Conservation (phyloP, 2,888 invertebrate genomes). For the Synanthedon andrenaeformis region DNA sequence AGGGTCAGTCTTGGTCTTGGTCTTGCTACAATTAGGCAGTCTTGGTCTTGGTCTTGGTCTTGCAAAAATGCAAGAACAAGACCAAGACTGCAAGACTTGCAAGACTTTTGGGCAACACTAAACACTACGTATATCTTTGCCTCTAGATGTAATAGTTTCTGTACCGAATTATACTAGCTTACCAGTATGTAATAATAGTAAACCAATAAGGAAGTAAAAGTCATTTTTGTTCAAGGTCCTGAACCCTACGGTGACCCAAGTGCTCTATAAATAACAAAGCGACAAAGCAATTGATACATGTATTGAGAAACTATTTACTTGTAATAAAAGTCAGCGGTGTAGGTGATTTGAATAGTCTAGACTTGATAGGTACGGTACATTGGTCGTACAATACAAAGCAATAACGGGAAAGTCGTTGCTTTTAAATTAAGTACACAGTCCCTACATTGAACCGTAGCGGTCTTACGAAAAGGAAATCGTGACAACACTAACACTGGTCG, state of each 20-base stretch:
- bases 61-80: too few relatives aligned
- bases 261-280: background rate
- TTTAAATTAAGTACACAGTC: slow-evolving; percentile 37
- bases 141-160: too few relatives aligned
- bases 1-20: too few relatives aligned
- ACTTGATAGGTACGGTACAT: background rate
- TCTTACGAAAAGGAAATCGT: slow-evolving; percentile 34
- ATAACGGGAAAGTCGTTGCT: slow-evolving; percentile 45
- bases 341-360: background rate
- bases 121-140: too few relatives aligned
- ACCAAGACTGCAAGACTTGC: too few relatives aligned
- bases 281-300: background rate
- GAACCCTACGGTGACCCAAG: slow-evolving; percentile 12
- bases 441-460: slow-evolving; percentile 12
- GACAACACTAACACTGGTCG: slow-evolving; percentile 17
- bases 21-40: too few relatives aligned
- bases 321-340: background rate
- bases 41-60: too few relatives aligned
- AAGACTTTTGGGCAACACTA: too few relatives aligned
- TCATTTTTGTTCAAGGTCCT: slow-evolving; percentile 39
- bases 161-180: background rate
- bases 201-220: slow-evolving; percentile 57
- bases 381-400: slow-evolving; percentile 5
- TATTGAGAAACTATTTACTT: background rate
- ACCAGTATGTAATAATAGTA: slow-evolving; percentile 11